phyloP scores from a whole-genome alignment of 1,140 invertebrate species.

The Solenopsis fugax region DNA sequence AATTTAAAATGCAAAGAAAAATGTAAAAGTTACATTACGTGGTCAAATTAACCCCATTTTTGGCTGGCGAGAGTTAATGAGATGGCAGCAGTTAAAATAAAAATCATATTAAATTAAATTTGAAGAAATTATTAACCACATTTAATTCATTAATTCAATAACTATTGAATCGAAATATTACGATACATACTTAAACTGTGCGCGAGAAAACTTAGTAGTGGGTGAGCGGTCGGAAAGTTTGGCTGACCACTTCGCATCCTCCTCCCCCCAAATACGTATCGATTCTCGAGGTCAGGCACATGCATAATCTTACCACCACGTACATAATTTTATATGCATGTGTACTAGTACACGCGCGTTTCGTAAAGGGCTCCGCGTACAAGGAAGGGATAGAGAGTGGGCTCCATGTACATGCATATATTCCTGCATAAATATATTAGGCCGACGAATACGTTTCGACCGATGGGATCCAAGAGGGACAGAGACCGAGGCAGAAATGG shows the following conservation, averaged over 20 bases:
- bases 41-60: no score
- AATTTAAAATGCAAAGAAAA: no score
- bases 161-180: background rate
- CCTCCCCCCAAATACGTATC: slow-evolving; percentile 43
- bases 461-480: slow-evolving; percentile 40
- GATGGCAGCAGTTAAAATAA: background rate
- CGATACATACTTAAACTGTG: background rate
- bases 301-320: slow-evolving; percentile 56
- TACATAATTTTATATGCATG: slow-evolving; percentile 71
- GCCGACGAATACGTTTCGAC: slow-evolving; percentile 74
- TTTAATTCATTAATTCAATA: background rate
- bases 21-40: no score
- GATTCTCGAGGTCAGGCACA: slow-evolving; percentile 62
- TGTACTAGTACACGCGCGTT: slow-evolving; percentile 12
- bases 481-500: slow-evolving; percentile 41
- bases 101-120: background rate
- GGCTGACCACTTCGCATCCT: slow-evolving; percentile 42
- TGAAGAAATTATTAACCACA: background rate
- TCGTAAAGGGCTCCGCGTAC: slow-evolving; percentile 33
- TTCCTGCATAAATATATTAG: slow-evolving; percentile 84
- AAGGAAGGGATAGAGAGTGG: slow-evolving; percentile 49
- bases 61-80: background rate
- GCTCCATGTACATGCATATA: slow-evolving; percentile 81
- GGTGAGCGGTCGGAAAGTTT: slow-evolving; percentile 61
- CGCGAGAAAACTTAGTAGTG: slow-evolving; percentile 33